Conservation (phyloP, 1,140 invertebrate genomes). For the Contarinia nasturtii region DNA sequence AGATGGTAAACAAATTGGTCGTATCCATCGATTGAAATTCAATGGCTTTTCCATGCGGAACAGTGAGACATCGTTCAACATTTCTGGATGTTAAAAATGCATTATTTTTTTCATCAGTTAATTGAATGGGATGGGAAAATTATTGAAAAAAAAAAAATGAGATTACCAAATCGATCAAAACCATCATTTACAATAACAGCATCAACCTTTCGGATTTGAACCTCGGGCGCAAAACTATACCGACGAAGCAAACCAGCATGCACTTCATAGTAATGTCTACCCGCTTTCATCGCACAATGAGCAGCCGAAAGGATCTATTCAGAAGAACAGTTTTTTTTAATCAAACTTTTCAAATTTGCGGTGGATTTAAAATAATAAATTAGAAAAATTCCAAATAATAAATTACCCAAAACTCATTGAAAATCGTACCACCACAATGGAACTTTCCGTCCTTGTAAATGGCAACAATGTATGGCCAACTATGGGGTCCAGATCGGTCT, state of each 20-base stretch:
- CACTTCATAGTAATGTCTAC: conserved; percentile 52
- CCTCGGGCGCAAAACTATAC: conserved; percentile 51
- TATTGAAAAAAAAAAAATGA: background rate
- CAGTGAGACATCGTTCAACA: conserved; percentile 64
- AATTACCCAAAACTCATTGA: conserved; percentile 60
- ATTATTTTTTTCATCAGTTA: too few species aligned
- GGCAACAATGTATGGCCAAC: conserved; percentile 69
- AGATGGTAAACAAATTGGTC: conserved; percentile 39
- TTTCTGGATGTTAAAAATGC: too few species aligned
- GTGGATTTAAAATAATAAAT: too few species aligned
- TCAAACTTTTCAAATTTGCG: too few species aligned
- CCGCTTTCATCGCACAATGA: conserved; percentile 32
- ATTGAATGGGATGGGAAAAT: too few species aligned
- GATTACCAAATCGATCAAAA: conserved; percentile 31
- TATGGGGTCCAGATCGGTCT: conserved; percentile 39
- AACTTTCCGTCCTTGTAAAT: conserved; percentile 54
- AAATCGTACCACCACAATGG: conserved; percentile 66
- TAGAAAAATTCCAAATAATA: conserved; percentile 21
- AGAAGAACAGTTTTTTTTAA: background rate
- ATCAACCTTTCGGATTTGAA: conserved; percentile 39
- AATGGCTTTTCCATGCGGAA: conserved; percentile 42
- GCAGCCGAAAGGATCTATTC: conserved; percentile 19
- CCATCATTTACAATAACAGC: conserved; percentile 44
- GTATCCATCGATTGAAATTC: conserved; percentile 60
- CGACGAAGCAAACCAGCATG: conserved; percentile 51